Percentiles rank a stretch among this genome's conserved stretches.
Conservation (phyloP, 2,888 invertebrate genomes). For the Petrolisthes cinctipes region DNA sequence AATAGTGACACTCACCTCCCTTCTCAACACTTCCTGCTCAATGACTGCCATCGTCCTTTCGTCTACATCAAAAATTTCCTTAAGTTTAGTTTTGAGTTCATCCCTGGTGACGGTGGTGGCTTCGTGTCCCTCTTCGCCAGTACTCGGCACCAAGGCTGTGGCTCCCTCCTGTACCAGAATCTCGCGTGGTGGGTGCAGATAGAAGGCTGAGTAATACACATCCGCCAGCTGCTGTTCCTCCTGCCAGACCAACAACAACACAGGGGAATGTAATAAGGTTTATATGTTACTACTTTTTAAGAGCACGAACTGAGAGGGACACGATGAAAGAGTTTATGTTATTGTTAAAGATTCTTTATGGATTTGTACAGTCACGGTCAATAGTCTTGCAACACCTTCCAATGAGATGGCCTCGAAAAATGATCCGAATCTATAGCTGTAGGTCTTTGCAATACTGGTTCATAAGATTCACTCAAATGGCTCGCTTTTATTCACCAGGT, state of each 20-base stretch:
- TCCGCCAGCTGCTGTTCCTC: constrained; percentile 31
- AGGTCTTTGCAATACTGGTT: no score
- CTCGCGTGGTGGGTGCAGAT: constrained; percentile 28
- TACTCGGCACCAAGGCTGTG: background rate
- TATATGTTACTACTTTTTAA: no score
- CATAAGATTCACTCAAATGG: no score
- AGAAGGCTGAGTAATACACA: constrained; percentile 27
- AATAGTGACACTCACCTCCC: constrained; percentile 14
- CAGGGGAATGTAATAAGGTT: no score
- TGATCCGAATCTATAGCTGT: no score
- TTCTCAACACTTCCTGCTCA: constrained; percentile 9
- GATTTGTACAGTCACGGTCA: no score
- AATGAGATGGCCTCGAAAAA: no score
- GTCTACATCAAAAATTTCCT: constrained; percentile 25
- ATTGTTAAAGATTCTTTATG: no score
- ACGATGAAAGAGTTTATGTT: no score
- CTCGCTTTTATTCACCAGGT: no score
- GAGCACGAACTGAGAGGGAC: no score
- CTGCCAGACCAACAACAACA: background rate
- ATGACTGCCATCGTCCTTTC: constrained; percentile 12
- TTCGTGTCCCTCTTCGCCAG: background rate
- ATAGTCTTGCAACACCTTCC: no score
- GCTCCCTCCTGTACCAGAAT: constrained; percentile 11
- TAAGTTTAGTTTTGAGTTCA: constrained; percentile 20
- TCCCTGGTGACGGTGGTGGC: constrained; percentile 9